Base-by-base conservation (phyloP, 2,888 invertebrate species). In the Pollenia griseotomentosa region DNA sequence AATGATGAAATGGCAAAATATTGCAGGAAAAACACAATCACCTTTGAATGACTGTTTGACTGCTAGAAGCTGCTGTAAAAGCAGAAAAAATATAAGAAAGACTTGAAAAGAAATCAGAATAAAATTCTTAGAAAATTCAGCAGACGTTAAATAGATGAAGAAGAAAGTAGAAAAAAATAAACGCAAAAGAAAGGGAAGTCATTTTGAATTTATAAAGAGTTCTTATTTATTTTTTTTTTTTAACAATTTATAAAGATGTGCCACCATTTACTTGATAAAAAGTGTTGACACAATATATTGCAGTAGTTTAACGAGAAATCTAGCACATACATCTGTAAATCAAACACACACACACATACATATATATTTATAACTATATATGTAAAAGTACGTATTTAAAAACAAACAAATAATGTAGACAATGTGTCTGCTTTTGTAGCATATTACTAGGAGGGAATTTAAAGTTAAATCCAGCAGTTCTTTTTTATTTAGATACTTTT, bases 1-100 rank as follows among this genome's bases (percentile, higher is more conserved):
- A 82, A 86, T 88, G 88, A 86, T 88, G 88, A 85, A 88, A 86
- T 83, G 84, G 86, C 86, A 85, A 87, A 85, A 87, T 83, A 87
- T 85, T 88, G 87, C 75, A 68, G 84, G 79, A 79, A 87, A 83
- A 79, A 88, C 87, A 80, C 88, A 88, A 85, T 85, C 87, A 87
- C 82, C 85, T 87, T 80, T 80, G 78, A 82, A 78, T 88, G 79
- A 85, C 86, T 88, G 81, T 63, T 78, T 84, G 83, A 88, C 83
- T 83, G 81, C 48, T 65, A 46, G 79, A 82, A 88, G 73, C 82
- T 85, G 85, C 57, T 65, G 48, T 82, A 65, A 61, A 51, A 82
- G 77, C 78, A 74, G 23, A 59, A 63, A 73, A 84, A 68, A 19
- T 51, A 48, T 5, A 33, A 12, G 19, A 55, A 55, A 33, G 6